phyloP scores from a whole-genome alignment of 2,888 invertebrate species.

The Platypus cylindrus region DNA sequence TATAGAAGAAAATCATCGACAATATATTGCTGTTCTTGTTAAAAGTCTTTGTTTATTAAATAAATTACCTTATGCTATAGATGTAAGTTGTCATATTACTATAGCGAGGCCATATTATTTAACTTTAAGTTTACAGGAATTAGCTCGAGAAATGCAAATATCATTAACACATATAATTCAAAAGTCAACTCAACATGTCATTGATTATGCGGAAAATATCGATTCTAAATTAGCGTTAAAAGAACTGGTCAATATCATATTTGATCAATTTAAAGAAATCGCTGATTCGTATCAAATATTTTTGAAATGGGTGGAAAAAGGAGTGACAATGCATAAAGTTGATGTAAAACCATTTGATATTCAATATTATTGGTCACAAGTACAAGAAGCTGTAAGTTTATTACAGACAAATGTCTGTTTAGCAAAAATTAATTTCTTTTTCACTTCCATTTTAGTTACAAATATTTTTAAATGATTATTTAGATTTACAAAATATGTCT shows the following conservation, averaged over 20 bases:
- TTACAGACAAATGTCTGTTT: no score
- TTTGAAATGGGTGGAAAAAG: constrained; percentile 48
- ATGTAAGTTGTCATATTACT: no score
- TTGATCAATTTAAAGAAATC: constrained; percentile 73
- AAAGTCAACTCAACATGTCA: constrained; percentile 63
- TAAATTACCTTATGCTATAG: constrained; percentile 74
- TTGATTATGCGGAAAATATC: constrained; percentile 40
- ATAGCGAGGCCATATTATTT: no score
- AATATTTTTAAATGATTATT: constrained; percentile 70
- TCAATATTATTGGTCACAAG: constrained; percentile 78
- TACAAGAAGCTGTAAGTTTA: constrained; percentile 70
- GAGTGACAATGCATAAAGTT: constrained; percentile 45
- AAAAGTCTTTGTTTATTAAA: constrained; percentile 76
- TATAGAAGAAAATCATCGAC: constrained; percentile 49
- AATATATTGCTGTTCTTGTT: constrained; percentile 67
- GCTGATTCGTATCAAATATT: constrained; percentile 63
- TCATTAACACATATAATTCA: constrained; percentile 71
- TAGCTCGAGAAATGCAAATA: constrained; percentile 71
- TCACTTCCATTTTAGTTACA: constrained; percentile 50
- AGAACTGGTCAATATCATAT: constrained; percentile 58
- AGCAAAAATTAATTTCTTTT: constrained; percentile 3
- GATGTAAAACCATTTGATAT: constrained; percentile 50
- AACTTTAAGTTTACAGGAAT: constrained; percentile 41
- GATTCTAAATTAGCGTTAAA: constrained; percentile 27
- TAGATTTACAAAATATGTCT: constrained; percentile 71